Conservation (phyloP, 2,888 invertebrate species). For the Mystacides longicornis region DNA sequence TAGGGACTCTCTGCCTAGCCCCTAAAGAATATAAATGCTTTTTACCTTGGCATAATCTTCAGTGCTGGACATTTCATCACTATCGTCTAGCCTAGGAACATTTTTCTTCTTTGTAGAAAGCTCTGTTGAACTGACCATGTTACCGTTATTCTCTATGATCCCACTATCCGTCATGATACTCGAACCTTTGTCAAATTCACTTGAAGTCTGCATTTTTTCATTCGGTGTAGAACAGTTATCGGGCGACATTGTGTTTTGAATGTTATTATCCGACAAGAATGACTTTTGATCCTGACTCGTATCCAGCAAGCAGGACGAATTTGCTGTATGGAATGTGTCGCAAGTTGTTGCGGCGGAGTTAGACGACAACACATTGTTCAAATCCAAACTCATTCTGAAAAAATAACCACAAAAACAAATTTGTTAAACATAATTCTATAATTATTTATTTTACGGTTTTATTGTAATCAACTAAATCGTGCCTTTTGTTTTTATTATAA, state of each 20-base stretch:
- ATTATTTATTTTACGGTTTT: no score
- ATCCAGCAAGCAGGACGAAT: constrained; percentile 47
- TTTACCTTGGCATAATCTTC: constrained; percentile 50
- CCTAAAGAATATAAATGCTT: no score
- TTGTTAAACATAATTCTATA: no score
- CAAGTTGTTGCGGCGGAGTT: constrained; percentile 43
- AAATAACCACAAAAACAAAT: no score
- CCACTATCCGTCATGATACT: constrained; percentile 46
- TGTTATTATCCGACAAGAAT: constrained; percentile 27
- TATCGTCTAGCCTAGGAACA: constrained; percentile 44
- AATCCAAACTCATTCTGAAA: constrained; percentile 59
- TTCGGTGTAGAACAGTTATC: constrained; percentile 26
- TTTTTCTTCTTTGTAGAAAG: constrained; percentile 32
- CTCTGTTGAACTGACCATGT: constrained; percentile 4
- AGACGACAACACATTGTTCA: constrained; percentile 50
- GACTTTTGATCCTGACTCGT: constrained; percentile 29
- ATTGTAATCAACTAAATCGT: no score
- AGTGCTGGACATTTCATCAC: constrained; percentile 53
- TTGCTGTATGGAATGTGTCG: constrained; percentile 71
- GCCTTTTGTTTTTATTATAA: no score
- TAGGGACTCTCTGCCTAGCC: neutral
- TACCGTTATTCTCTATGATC: constrained; percentile 30
- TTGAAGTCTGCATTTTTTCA: constrained; percentile 25
- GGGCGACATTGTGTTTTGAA: constrained; percentile 29
- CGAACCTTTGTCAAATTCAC: constrained; percentile 19